phyloP scores from a whole-genome alignment of 2,888 invertebrate genomes.

The Caenorhabditis parvicauda region DNA sequence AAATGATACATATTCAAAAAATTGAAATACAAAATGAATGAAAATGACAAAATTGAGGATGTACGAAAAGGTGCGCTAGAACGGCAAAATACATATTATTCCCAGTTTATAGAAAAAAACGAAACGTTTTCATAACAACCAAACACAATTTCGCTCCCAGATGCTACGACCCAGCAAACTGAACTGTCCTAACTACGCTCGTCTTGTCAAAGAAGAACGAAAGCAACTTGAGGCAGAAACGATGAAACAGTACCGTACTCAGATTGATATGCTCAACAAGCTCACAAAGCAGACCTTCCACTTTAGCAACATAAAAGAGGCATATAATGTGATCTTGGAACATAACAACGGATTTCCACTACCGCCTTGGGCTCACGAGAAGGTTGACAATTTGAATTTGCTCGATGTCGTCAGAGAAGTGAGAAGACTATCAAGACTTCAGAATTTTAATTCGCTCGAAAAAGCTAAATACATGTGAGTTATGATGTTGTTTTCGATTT shows the following conservation, averaged over 20 bases:
- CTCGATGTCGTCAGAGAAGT: conserved; percentile 24
- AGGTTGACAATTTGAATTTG: conserved; percentile 11
- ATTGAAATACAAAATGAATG: no score
- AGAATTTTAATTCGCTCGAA: conserved; percentile 19
- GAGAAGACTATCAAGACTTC: conserved; percentile 18
- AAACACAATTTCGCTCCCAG: conserved; percentile 8
- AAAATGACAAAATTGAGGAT: no score
- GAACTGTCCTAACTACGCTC: conserved; percentile 25
- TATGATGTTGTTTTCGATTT: not conserved
- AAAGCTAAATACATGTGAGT: conserved; percentile 28
- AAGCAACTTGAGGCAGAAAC: conserved; percentile 12
- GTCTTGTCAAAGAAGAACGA: conserved; percentile 15
- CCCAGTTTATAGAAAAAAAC: no score
- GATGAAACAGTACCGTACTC: conserved; percentile 15
- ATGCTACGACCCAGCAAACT: conserved; percentile 35
- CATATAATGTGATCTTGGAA: conserved; percentile 25
- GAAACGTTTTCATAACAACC: no score
- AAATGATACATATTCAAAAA: not conserved
- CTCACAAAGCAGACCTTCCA: conserved; percentile 10
- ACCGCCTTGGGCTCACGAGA: conserved; percentile 17
- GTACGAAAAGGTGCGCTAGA: no score
- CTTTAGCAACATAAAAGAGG: conserved; percentile 25
- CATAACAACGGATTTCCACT: conserved; percentile 27
- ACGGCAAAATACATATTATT: no score
- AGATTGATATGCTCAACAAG: conserved; percentile 14